Base-by-base conservation (phyloP, 2,113 vertebrate genomes). In the Glareola pratincola region DNA sequence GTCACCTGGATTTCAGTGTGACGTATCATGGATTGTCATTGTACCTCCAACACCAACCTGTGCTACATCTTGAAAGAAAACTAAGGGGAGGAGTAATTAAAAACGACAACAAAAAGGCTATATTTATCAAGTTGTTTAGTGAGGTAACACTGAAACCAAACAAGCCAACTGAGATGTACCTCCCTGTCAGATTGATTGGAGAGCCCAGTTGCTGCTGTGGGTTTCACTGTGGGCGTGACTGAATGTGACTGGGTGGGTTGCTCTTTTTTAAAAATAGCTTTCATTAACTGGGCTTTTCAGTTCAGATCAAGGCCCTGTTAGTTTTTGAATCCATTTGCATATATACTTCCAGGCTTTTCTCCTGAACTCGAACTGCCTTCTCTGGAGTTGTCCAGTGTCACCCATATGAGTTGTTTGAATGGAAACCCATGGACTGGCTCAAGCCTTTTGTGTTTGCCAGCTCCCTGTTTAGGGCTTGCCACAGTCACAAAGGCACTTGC, bases 331-430 rank as follows among this genome's bases (percentile, higher is more conserved):
- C 16, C 3, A 18, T 30, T 72, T 53, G 10, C 2, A 3, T 27
- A 34, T 21, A 8, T 48, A 9, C 13, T 81, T 78, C 18, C 12
- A 66, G 21, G 14, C 2, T 67, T 62, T 64, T 81, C 20, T 56
- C 6, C 20, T 41, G 69, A 59, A 74, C 10, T n/a, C 0, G 0
- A 56, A 2, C 34, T 78, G 17, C 24, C 36, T 84, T 72, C 11
- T 80, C 29, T 36, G 54, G 36, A 47, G 13, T 14, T 2, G 0
- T 27, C 5, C 8, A 6, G 2, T 30, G 22, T 34, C 39, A 77
- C 11, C n/a, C 6, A 2, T 7, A 14, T 43, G 45, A 69, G 11
- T 10, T 45, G 3, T 34, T 56, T 41, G 54, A 64, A 47, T 14
- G 14, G 41, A 84, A 84, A 80, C 23, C 3, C 29, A 43, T 0